These are phyloP conservation scores for Pseudopipra pipra DNA, from an alignment of 2,113 vertebrate genomes.

Conservation along the genomic window DNA sequence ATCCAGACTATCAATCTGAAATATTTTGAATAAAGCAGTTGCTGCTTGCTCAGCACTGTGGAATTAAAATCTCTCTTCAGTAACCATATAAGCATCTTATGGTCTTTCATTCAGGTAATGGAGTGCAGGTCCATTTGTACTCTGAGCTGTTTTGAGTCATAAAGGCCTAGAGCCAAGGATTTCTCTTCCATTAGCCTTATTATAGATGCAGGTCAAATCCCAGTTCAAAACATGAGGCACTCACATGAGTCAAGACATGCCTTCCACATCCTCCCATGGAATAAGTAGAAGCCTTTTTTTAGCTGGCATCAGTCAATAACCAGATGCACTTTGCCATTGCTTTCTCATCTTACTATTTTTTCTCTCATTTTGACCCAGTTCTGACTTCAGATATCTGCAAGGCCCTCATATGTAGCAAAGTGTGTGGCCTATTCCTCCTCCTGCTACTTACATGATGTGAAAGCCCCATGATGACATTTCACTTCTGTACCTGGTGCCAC, in stretches of 20 bases:
- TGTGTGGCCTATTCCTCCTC: not conserved
- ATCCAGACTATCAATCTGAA: not conserved
- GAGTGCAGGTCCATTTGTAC: not conserved
- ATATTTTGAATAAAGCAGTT: not conserved
- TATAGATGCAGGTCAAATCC: not conserved
- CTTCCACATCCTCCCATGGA: not conserved
- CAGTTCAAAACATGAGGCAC: not conserved
- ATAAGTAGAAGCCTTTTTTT: not conserved
- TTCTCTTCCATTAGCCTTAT: not conserved
- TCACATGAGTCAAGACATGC: not conserved
- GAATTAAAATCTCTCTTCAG: not conserved
- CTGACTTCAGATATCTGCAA: not conserved
- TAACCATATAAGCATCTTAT: not conserved
- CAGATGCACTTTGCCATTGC: not conserved
- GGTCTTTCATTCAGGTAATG: not conserved
- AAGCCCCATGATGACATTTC: not conserved
- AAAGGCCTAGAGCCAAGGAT: not conserved
- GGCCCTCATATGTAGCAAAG: not conserved
- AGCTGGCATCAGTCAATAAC: not conserved
- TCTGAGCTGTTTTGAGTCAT: not conserved
- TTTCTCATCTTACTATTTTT: not conserved
- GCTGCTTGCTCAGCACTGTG: not conserved
- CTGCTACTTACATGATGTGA: not conserved
- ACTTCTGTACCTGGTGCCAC: not conserved
- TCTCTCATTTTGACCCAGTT: not conserved